Base-by-base conservation (phyloP, 1,140 invertebrate genomes). In the Lucilia sericata region DNA sequence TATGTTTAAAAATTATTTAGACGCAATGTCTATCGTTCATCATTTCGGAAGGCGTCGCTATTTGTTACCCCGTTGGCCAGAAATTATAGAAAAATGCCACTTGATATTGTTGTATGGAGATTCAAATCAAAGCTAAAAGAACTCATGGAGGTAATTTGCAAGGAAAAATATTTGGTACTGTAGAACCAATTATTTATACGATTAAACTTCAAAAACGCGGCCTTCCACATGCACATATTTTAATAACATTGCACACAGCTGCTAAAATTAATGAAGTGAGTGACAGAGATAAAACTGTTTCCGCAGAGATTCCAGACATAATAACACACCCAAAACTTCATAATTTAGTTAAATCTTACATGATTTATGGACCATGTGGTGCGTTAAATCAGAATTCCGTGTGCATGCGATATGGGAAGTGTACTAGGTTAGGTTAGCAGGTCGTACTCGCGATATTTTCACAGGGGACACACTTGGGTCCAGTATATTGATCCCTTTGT, bases 111-210 rank as follows among this genome's bases (percentile, higher is more conserved):
- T 49, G 12, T 51, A 2, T 14, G 78, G 21, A 42, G 47, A 9
- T 81, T 81, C 19, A 81, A 81, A 81, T 9, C 9, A 14, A 47
- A 81, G 49, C 49, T 81, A 12, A 81, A 81, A 81, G 78, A 81
- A 17, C 49, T 81, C 47, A 12, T 49, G 49, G 49, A 81, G 0
- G 13, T 36, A 5, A 49, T 81, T 3, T 49, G 10, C 10, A 49
- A n/a, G 2, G n/a, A 81, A 9, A n/a, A 17, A n/a, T 49, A 49
- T 81, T 81, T 36, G 78, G 47, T 36, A 3, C 3, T 4, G 36
- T 36, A 8, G 36, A 36, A 36, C 36, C 78, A 17, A n/a, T 14
- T 12, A 21, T 81, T 81, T 81, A 81, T 19, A 81, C 78, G 2
- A 81, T 81, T n/a, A 42, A 81, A 12, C n/a, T 81, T 47, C 47